Evolutionary conservation across 2,113 vertebrate species (phyloP).

Genomic region (Oryctolagus cuniculus): mOryCun1.1 NC_091442.1:14644501-14645000

Average conservation of each 20-base stretch:
- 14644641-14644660: not conserved
- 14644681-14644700: fast-evolving
- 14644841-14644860: conserved; percentile 96
- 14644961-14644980: conserved; percentile 97
- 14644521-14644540: not conserved
- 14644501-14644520: not conserved
- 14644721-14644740: conserved; percentile 96
- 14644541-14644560: not conserved
- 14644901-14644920: conserved; percentile 96
- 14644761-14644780: conserved; percentile 97
- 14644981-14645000: conserved; percentile 97
- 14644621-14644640: not conserved
- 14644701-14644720: conserved; percentile 90
- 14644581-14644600: not conserved
- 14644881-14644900: conserved; percentile 99
- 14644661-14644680: not conserved
- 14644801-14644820: conserved; percentile 94
- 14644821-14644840: conserved; percentile 98
- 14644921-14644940: conserved; percentile 95
- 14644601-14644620: not conserved
- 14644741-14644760: conserved; percentile 92
- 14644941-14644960: conserved; percentile 95
- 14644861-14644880: conserved; percentile 95
- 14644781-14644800: conserved; percentile 94
- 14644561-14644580: conserved; percentile 3